Evolutionary conservation across 2,113 vertebrate species (phyloP), one percentile per base, ranked within the genome.

Genomic region (Zosterops japonicus): DNA sequence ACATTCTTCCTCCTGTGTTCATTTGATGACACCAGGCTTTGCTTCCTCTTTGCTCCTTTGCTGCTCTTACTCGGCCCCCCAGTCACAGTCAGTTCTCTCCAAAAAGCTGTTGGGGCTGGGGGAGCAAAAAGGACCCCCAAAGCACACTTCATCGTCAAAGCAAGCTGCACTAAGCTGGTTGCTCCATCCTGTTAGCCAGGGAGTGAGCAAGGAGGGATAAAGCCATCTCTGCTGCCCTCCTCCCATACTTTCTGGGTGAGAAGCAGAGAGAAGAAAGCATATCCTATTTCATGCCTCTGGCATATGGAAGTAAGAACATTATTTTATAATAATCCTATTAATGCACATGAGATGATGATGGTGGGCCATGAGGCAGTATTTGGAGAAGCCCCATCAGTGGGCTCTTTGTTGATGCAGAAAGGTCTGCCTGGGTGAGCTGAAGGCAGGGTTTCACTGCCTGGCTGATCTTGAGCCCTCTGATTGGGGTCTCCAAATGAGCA

Each of bases 271-370:
- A 53, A 90, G 72, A 83, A 89, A 83, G 41, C 53, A 23, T 93
- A 92, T 96, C 83, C 61, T 52, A 39, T 89, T 93, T 93, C 86
- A 87, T 89, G 83, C 83, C 80, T 82, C 80, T 93, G 90, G 94
- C 92, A 87, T 14, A 42, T 59, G 55, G 47, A 71, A 81, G 49
- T 11, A 65, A 68, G 71, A 90, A 64, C 23, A 42, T 85, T 90
- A 87, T 93, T 96, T 91, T 74, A 35, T 77, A 95, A 91, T 83
- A 86, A 96, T 57, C 78, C 70, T 61, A 47, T 95, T 89, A 95
- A 59, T 59, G 69, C 69, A 72, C 67, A 88, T 85, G 33, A 65
- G 70, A 72, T 65, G 64, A 71, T 41, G 61, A n/a, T 1, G 42
- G 41, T 52, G 18, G 69, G 23, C 6, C 31, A 52, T 8, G 61